These are phyloP conservation scores for Bembecia ichneumoniformis DNA, from an alignment of 2,888 invertebrate species.

Conservation along the genomic window DNA sequence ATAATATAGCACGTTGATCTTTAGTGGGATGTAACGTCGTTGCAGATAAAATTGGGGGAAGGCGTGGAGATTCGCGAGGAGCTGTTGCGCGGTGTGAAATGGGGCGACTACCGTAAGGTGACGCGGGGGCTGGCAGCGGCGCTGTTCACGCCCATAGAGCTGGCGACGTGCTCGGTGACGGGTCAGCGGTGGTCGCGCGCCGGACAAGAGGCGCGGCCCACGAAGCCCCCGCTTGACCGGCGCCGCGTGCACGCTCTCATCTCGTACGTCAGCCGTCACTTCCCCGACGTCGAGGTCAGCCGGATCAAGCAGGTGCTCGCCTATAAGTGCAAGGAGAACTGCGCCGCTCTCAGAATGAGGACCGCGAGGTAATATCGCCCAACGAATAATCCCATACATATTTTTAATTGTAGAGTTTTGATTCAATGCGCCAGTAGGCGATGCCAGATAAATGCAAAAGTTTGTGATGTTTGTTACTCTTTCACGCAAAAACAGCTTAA, in stretches of 20 bases:
- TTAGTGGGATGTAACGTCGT: background rate
- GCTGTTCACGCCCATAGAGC: conserved; percentile 79
- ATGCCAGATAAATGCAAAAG: too few species aligned
- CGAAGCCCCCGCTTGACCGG: conserved; percentile 80
- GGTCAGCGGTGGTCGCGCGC: conserved; percentile 84
- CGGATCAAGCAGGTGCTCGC: conserved; percentile 83
- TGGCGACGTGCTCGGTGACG: conserved; percentile 82
- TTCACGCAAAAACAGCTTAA: too few species aligned
- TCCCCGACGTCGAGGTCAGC: conserved; percentile 82
- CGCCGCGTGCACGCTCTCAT: conserved; percentile 83
- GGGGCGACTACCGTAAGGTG: conserved; percentile 82
- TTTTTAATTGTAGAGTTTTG: too few species aligned
- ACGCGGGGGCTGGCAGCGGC: conserved; percentile 82
- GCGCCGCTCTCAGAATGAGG: conserved; percentile 81
- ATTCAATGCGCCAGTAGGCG: too few species aligned
- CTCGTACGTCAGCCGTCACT: conserved; percentile 80
- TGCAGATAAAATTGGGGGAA: conserved; percentile 79
- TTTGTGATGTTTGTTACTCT: too few species aligned
- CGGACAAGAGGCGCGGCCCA: conserved; percentile 80
- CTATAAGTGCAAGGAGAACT: conserved; percentile 85
- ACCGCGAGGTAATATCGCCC: conserved; percentile 72
- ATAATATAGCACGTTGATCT: background rate
- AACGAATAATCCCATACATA: too few species aligned
- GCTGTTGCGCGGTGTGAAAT: conserved; percentile 78
- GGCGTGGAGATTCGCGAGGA: conserved; percentile 82